Evolutionary conservation across 1,140 invertebrate species (phyloP), one percentile per base, ranked within the genome.

Genomic region (Cheumatopsyche charites): DNA sequence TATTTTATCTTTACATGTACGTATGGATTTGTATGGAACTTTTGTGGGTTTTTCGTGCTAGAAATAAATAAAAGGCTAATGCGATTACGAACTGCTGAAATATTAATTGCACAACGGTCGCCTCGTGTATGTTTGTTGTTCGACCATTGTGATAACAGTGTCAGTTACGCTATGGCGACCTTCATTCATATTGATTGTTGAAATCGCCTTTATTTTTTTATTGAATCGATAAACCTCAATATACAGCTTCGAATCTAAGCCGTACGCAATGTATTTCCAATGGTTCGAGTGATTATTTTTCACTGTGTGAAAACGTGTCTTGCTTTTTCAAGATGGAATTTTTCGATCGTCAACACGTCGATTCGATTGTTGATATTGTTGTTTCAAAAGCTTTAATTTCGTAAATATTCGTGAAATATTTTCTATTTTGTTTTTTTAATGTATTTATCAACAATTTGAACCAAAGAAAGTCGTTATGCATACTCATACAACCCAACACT

Each of bases 161-260:
- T 52, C 47, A 52, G 47, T 52, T 15, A 52, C 47, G 19, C 6
- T 17, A 52, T 5, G 29, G 15, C 47, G 47, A 52, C 47, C 47
- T 52, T 52, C 47, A 52, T 52, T 52, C 47, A 52, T 52, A 52
- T 52, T 52, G 47, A 52, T 52, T 52, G 47, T 52, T 52, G 47
- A 52, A 52, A 52, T 52, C 47, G 47, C 47, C 15, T 52, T 52
- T 52, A 52, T 19, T 52, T 52, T 45, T 52, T 52, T 19, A 52
- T 52, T 17, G 47, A 52, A 52, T 52, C 47, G 47, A 52, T 52
- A 52, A 52, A 15, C 6, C 7, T 17, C 19, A 17, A 17, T 9
- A 52, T 17, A 17, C 47, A 52, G 19, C 15, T 52, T 52, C 15
- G 19, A 52, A 52, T 52, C 6, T 7, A 17, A 52, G 7, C n/a